Evolutionary conservation across 1,140 invertebrate species (phyloP).

Genomic region (honey bee (Apis mellifera)): Amel_HAv3.1 CM009933.2:11595001-11595500

Average conservation of each 20-base stretch:
- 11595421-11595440: not conserved
- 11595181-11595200: too few relatives aligned
- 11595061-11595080: constrained; percentile 37
- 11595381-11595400: too few relatives aligned
- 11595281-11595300: too few relatives aligned
- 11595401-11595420: too few relatives aligned
- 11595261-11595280: too few relatives aligned
- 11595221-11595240: too few relatives aligned
- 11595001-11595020: constrained; percentile 74
- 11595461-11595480: not conserved
- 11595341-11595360: too few relatives aligned
- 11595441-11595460: not conserved
- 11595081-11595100: constrained; percentile 36
- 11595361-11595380: too few relatives aligned
- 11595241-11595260: too few relatives aligned
- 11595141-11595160: constrained; percentile 4
- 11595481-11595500: constrained; percentile 17
- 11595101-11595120: constrained; percentile 64
- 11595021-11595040: constrained; percentile 73
- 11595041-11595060: constrained; percentile 59
- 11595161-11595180: not conserved
- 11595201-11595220: too few relatives aligned
- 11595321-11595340: too few relatives aligned
- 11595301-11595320: too few relatives aligned
- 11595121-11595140: constrained; percentile 13